phyloP scores from a whole-genome alignment of 1,140 invertebrate species.

The Octopus bimaculoides region DNA sequence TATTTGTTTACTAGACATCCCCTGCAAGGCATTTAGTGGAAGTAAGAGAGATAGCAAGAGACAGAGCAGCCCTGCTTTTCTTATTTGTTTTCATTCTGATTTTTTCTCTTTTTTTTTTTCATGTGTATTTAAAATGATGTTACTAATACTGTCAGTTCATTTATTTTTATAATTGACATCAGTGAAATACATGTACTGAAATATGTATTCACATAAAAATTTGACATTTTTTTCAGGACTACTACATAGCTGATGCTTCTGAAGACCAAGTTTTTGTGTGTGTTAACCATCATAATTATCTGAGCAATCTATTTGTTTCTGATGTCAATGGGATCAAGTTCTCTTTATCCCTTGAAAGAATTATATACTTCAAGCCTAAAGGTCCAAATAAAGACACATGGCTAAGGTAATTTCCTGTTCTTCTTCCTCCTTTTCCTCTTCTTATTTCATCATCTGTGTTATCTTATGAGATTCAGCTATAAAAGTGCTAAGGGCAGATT shows the following conservation, averaged over 20 bases:
- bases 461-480: too few relatives aligned
- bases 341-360: conserved; percentile 74
- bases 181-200: not conserved
- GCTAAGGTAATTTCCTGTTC: conserved; percentile 68
- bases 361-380: conserved; percentile 74
- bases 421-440: not conserved
- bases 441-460: not conserved
- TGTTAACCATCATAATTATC: conserved; percentile 73
- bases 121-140: too few relatives aligned
- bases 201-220: not conserved
- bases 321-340: conserved; percentile 62
- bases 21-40: too few relatives aligned
- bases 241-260: conserved; percentile 80
- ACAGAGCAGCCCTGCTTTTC: too few relatives aligned
- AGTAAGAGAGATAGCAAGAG: too few relatives aligned
- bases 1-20: too few relatives aligned
- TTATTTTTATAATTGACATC: not conserved
- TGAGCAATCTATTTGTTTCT: conserved; percentile 74
- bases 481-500: too few relatives aligned
- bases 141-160: not conserved
- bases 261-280: conserved; percentile 76
- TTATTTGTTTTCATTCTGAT: too few relatives aligned
- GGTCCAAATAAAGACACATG: conserved; percentile 75
- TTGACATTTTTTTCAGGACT: conserved; percentile 60
- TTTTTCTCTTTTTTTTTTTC: too few relatives aligned